Evolutionary conservation across 2,797 vertebrate species (phyloP).

Genomic region (Ispidina picta): DNA sequence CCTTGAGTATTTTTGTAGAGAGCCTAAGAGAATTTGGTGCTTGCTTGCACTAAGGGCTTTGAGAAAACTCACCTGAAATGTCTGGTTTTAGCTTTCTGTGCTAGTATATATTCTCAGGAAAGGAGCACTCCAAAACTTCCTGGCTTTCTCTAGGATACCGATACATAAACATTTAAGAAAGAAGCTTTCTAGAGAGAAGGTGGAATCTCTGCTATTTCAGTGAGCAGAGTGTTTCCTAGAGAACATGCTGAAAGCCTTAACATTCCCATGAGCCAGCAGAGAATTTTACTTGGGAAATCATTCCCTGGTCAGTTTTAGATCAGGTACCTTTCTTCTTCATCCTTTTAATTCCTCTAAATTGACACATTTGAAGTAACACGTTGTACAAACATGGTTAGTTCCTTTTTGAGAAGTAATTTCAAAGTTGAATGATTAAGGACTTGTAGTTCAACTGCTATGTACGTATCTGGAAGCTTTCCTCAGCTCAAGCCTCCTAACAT

Average conservation of each 20-base stretch:
- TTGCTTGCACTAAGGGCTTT: neutral
- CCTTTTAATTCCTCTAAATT: neutral
- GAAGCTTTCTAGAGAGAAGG: neutral
- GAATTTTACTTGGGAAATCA: neutral
- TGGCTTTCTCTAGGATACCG: neutral
- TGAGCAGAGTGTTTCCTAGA: neutral
- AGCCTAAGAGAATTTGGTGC: neutral
- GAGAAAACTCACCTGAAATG: neutral
- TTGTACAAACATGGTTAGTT: neutral
- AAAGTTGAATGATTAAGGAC: neutral
- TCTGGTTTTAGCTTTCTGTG: neutral
- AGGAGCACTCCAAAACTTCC: neutral
- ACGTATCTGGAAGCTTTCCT: neutral
- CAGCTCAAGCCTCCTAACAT: neutral
- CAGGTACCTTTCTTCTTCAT: neutral
- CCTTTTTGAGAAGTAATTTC: slow-evolving; percentile 4
- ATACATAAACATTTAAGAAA: slow-evolving; percentile 6
- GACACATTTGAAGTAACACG: neutral
- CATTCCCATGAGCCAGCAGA: neutral
- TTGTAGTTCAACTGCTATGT: neutral
- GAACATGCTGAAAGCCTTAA: neutral
- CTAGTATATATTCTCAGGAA: neutral
- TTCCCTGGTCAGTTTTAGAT: neutral
- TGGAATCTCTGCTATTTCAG: neutral
- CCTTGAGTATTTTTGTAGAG: neutral